Evolutionary conservation across 92 coral and sea anemone species (phyloP).

Genomic region (Actinostola sp.): DNA sequence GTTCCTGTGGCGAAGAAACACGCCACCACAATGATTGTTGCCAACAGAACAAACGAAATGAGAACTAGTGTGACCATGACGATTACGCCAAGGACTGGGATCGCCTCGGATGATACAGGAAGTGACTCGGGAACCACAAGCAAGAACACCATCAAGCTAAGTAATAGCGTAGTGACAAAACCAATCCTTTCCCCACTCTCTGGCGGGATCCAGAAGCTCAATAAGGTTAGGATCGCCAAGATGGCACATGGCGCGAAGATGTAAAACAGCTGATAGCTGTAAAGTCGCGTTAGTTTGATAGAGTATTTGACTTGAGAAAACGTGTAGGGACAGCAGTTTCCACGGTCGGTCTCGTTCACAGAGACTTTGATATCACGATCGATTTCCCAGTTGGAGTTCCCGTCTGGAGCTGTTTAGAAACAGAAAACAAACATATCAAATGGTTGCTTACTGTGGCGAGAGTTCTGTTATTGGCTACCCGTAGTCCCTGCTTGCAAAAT

Average conservation of each 20-base stretch:
- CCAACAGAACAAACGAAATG: slow-evolving; percentile 47
- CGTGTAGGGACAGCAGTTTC: slow-evolving; percentile 52
- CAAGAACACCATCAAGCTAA: slow-evolving; percentile 65
- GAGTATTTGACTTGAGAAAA: slow-evolving; percentile 39
- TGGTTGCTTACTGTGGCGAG: too few species aligned
- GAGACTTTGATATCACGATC: background rate
- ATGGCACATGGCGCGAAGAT: slow-evolving; percentile 49
- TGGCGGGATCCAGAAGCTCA: slow-evolving; percentile 63
- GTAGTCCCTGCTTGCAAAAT: too few species aligned
- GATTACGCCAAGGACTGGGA: slow-evolving; percentile 54
- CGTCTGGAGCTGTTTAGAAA: slow-evolving; percentile 37
- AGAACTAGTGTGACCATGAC: slow-evolving; percentile 35
- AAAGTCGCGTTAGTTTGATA: slow-evolving; percentile 42
- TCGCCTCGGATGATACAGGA: slow-evolving; percentile 49
- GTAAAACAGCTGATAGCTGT: slow-evolving; percentile 51
- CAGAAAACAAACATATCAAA: too few species aligned
- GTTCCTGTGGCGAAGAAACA: slow-evolving; percentile 43
- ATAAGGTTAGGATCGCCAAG: slow-evolving; percentile 43
- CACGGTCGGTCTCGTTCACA: slow-evolving; percentile 19
- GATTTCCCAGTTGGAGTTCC: slow-evolving; percentile 54
- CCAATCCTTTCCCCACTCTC: slow-evolving; percentile 79
- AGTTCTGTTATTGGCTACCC: too few species aligned
- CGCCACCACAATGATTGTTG: slow-evolving; percentile 46
- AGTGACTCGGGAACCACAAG: slow-evolving; percentile 58
- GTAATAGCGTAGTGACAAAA: slow-evolving; percentile 69